Percentiles rank a stretch among this genome's conserved stretches.
Conservation (phyloP, 2,113 vertebrate species). For the Lepidothrix coronata region DNA sequence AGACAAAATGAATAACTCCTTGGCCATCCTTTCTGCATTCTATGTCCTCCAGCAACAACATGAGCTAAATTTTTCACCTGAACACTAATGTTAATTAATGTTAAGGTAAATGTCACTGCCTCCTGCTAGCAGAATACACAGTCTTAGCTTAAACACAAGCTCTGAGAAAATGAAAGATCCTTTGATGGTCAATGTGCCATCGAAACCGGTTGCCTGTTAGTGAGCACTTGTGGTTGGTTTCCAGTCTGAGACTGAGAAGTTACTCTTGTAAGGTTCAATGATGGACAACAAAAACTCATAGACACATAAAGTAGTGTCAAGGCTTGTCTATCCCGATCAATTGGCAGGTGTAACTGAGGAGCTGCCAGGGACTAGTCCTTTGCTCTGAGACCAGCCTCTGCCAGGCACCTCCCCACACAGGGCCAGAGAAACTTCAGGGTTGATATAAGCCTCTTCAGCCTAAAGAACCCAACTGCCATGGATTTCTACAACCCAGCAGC, state of each 20-base stretch:
- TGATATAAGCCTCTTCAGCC: background rate
- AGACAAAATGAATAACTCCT: background rate
- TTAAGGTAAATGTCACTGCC: background rate
- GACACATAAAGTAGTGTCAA: background rate
- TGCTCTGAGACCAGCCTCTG: background rate
- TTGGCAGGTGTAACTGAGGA: background rate
- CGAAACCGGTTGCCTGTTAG: background rate
- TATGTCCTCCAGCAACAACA: background rate
- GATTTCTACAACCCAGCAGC: background rate
- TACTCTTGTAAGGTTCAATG: background rate
- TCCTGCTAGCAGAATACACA: background rate
- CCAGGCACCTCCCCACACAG: background rate
- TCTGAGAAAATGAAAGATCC: background rate
- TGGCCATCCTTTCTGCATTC: background rate
- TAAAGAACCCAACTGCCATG: background rate
- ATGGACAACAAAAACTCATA: background rate
- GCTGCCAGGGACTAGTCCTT: background rate
- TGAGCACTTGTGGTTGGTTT: background rate
- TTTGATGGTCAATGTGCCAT: background rate
- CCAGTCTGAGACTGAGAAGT: background rate
- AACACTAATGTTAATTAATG: background rate
- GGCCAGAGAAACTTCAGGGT: background rate
- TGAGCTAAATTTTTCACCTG: background rate
- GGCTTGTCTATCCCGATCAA: background rate
- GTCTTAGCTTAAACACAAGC: background rate